phyloP scores from a whole-genome alignment of 2,113 vertebrate genomes.

The Chrysemys picta region DNA sequence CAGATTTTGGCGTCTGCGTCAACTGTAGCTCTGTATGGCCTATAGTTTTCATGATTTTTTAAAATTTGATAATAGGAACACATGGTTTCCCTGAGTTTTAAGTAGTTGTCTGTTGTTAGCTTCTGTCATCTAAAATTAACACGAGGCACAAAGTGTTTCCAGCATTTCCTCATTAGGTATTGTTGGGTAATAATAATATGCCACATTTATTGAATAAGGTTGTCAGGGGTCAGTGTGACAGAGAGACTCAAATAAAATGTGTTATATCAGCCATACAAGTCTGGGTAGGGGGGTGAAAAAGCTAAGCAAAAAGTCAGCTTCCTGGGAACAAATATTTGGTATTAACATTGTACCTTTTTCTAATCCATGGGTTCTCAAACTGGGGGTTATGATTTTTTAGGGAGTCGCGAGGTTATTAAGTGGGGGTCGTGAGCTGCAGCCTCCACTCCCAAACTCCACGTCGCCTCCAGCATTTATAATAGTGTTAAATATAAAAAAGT shows the following conservation, averaged over 20 bases:
- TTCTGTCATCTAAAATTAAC: constrained; percentile 33
- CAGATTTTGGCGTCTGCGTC: neutral
- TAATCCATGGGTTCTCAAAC: too few relatives aligned
- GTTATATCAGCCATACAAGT: constrained; percentile 46
- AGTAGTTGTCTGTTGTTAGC: neutral
- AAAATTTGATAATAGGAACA: constrained; percentile 2
- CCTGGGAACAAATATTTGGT: neutral
- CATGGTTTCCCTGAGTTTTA: constrained; percentile 39
- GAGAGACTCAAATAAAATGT: constrained; percentile 37
- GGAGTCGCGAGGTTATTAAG: too few relatives aligned
- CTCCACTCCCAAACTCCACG: too few relatives aligned
- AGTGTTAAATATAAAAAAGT: too few relatives aligned
- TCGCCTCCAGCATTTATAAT: too few relatives aligned
- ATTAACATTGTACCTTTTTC: neutral
- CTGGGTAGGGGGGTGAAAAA: constrained; percentile 37
- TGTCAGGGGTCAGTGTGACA: constrained; percentile 35
- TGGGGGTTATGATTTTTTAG: too few relatives aligned
- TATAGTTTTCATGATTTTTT: neutral
- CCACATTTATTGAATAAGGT: constrained; percentile 47
- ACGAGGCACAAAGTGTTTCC: neutral
- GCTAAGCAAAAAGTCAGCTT: constrained; percentile 44
- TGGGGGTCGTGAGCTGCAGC: too few relatives aligned
- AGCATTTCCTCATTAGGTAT: constrained; percentile 2
- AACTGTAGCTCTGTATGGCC: neutral
- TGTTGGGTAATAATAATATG: constrained; percentile 9